Evolutionary conservation across 2,113 vertebrate species (phyloP).

Genomic region (Leucosticte australis): DNA sequence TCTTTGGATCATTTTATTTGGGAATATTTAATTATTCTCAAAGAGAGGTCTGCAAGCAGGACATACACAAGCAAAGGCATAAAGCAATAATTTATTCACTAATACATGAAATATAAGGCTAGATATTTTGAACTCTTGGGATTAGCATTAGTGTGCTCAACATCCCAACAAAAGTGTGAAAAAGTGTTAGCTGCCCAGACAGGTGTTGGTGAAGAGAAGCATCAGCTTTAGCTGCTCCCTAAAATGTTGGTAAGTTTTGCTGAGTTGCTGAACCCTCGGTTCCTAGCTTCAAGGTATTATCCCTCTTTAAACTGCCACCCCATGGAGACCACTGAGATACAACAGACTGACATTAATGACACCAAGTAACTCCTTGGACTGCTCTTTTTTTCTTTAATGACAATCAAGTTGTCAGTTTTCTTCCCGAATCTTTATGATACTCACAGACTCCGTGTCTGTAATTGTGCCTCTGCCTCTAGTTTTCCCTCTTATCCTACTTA

Average conservation of each 20-base stretch:
- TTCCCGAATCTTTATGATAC: not conserved
- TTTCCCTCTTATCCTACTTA: not conserved
- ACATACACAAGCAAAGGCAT: not conserved
- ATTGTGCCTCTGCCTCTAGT: not conserved
- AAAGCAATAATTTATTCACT: not conserved
- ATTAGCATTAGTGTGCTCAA: not conserved
- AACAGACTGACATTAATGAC: not conserved
- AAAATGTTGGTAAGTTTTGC: not conserved
- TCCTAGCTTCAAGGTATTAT: not conserved
- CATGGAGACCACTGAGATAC: not conserved
- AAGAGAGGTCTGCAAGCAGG: not conserved
- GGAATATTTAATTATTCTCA: not conserved
- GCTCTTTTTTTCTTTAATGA: not conserved
- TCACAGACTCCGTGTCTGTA: accelerated
- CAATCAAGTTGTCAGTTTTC: not conserved
- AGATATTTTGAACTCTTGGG: not conserved
- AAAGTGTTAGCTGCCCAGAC: not conserved
- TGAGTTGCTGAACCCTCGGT: not conserved
- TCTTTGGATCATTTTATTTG: not conserved
- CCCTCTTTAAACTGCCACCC: not conserved
- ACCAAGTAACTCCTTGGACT: not conserved
- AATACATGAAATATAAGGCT: not conserved
- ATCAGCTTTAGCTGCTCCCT: not conserved
- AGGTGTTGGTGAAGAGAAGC: not conserved
- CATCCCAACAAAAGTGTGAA: accelerated